phyloP scores from a whole-genome alignment of 2,888 invertebrate genomes.

The Apotomis betuletana region DNA sequence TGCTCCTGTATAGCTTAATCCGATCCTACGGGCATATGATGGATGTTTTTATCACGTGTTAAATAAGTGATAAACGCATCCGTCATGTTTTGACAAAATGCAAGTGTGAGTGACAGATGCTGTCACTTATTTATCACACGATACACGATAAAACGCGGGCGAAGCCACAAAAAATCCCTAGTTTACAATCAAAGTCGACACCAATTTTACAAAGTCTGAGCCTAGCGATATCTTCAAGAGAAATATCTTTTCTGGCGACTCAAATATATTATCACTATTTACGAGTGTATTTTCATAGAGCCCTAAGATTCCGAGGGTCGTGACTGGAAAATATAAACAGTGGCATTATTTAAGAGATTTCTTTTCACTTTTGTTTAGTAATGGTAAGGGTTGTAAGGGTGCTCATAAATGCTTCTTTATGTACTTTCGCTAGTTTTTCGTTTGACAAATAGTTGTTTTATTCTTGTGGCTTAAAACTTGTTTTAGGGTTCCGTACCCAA shows the following conservation, averaged over 20 bases:
- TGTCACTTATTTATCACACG: no score
- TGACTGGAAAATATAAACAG: neutral
- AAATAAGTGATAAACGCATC: no score
- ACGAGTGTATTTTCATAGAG: neutral
- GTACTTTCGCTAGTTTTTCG: neutral
- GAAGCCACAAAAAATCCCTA: no score
- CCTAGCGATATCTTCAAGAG: neutral
- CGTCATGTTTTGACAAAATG: no score
- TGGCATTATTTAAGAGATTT: constrained; percentile 12
- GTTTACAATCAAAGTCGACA: no score
- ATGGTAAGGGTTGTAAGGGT: neutral
- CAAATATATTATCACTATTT: neutral
- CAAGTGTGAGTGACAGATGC: no score
- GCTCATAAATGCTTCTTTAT: neutral
- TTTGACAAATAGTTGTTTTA: neutral
- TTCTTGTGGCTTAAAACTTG: neutral
- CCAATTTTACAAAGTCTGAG: no score
- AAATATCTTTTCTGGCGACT: neutral
- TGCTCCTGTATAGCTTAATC: no score
- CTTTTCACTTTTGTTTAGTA: constrained; percentile 9
- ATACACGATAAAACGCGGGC: no score
- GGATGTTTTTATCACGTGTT: no score
- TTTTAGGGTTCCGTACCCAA: neutral
- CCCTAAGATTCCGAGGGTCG: neutral
- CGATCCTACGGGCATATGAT: no score